These are phyloP conservation scores for Maylandia zebra DNA, from an alignment of 2,113 vertebrate genomes.

Conservation along the genomic window DNA sequence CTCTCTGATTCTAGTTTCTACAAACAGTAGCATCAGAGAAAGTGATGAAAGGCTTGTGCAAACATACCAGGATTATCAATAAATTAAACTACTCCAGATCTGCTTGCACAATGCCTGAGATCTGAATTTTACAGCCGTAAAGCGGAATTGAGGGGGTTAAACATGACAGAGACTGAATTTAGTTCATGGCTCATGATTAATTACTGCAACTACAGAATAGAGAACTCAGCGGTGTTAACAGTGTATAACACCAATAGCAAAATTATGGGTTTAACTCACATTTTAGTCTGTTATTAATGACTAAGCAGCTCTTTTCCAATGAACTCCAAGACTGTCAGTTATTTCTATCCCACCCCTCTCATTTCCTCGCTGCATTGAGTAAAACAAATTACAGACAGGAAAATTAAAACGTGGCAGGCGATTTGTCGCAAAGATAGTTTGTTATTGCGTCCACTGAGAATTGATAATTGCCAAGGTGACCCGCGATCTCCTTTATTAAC, in stretches of 20 bases:
- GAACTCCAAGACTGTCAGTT: slow-evolving; percentile 29
- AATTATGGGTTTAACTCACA: slow-evolving; percentile 33
- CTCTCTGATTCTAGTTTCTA: background rate
- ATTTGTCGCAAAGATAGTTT: slow-evolving; percentile 64
- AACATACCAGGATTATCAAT: slow-evolving; percentile 14
- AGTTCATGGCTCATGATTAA: slow-evolving; percentile 7
- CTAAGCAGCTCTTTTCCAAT: slow-evolving; percentile 19
- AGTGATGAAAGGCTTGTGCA: slow-evolving; percentile 22
- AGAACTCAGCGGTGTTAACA: slow-evolving; percentile 7
- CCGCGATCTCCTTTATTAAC: slow-evolving; percentile 58
- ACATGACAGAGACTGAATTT: slow-evolving; percentile 26
- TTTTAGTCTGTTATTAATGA: slow-evolving; percentile 50
- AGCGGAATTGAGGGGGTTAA: background rate
- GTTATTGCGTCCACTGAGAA: slow-evolving; percentile 55
- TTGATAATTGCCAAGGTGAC: slow-evolving; percentile 61
- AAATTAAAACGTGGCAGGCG: slow-evolving; percentile 46
- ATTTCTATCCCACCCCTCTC: background rate
- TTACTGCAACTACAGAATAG: background rate
- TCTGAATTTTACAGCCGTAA: background rate
- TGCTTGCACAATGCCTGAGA: background rate
- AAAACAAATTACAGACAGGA: slow-evolving; percentile 50
- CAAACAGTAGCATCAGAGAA: background rate
- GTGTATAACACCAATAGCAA: slow-evolving; percentile 6
- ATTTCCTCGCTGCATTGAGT: background rate
- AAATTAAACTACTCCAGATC: background rate